phyloP scores from a whole-genome alignment of 2,888 invertebrate species.

The Lucinisca nassula region DNA sequence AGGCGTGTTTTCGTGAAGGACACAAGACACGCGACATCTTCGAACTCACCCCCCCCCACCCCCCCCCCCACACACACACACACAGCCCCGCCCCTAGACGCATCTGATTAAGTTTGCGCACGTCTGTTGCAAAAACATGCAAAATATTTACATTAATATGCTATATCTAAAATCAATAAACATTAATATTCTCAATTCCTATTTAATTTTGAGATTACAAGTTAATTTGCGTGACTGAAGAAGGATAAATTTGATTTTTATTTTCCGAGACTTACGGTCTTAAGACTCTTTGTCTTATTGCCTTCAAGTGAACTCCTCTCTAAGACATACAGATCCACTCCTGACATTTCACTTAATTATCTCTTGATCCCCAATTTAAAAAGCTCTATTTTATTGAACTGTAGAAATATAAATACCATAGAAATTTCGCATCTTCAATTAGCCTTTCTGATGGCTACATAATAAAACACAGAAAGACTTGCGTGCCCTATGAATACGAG shows the following conservation, averaged over 20 bases:
- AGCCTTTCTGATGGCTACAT: conserved; percentile 64
- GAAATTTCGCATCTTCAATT: conserved; percentile 62
- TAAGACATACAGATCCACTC: not conserved
- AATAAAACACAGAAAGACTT: conserved; percentile 67
- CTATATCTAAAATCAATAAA: not conserved
- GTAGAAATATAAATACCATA: conserved; percentile 66
- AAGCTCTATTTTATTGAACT: conserved; percentile 16
- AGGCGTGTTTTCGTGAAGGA: too few species aligned
- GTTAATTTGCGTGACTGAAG: not conserved
- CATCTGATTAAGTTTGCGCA: too few species aligned
- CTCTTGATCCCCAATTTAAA: conserved; percentile 65
- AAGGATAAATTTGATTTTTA: conserved; percentile 1
- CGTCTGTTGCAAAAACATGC: too few species aligned
- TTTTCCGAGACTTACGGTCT: not conserved
- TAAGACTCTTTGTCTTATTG: conserved; percentile 8
- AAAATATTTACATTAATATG: too few species aligned
- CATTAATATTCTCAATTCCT: not conserved
- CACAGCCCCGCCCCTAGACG: too few species aligned
- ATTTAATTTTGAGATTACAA: not conserved
- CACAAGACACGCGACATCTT: too few species aligned
- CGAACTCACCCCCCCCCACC: too few species aligned
- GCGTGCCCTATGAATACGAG: conserved; percentile 59
- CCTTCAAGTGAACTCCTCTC: not conserved
- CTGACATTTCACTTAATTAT: conserved; percentile 10
- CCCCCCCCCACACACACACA: too few species aligned